These are phyloP conservation scores for Brachynemurus nebulosus DNA, from an alignment of 2,888 invertebrate species.

Conservation along the genomic window DNA sequence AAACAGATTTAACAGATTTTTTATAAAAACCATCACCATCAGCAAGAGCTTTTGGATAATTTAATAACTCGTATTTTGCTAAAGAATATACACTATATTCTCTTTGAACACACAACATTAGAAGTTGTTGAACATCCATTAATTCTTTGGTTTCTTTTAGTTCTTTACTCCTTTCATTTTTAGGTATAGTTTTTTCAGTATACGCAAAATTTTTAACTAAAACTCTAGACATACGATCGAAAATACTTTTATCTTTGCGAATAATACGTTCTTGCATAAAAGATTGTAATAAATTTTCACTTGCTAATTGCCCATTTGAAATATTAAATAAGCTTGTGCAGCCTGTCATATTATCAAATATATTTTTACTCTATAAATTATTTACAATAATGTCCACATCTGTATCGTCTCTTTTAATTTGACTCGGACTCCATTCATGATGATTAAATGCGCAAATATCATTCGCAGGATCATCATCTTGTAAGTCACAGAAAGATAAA, in stretches of 20 bases:
- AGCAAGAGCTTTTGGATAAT: slow-evolving; percentile 15
- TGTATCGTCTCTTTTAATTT: too few relatives aligned
- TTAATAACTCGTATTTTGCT: slow-evolving; percentile 12
- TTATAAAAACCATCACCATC: slow-evolving; percentile 13
- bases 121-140: slow-evolving; percentile 12
- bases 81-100: slow-evolving; percentile 9
- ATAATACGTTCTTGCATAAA: too few relatives aligned
- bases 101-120: slow-evolving; percentile 13
- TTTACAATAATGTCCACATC: background rate
- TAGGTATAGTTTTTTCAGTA: slow-evolving; percentile 5
- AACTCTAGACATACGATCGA: background rate
- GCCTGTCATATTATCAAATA: background rate
- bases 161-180: slow-evolving; percentile 11
- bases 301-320: too few relatives aligned
- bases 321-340: background rate
- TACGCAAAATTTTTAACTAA: background rate
- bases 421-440: too few relatives aligned
- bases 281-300: too few relatives aligned
- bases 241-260: background rate
- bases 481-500: background rate
- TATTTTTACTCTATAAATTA: background rate
- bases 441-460: background rate
- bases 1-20: slow-evolving; percentile 13
- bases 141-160: slow-evolving; percentile 12
- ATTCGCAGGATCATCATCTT: background rate